Base-by-base conservation (phyloP, 2,888 invertebrate species). In the Eupithecia pulchellata region DNA sequence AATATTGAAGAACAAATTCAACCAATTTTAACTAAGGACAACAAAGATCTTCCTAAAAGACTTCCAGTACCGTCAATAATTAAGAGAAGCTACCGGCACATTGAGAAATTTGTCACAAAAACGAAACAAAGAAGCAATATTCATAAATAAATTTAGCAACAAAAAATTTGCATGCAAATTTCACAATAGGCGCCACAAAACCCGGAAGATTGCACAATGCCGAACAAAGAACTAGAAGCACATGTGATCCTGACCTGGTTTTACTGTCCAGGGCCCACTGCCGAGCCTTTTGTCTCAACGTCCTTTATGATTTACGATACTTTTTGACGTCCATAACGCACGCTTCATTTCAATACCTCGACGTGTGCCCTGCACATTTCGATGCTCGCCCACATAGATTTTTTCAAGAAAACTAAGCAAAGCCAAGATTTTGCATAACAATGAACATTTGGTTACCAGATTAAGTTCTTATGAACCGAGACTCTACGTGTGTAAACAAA, bases 171-270 rank as follows among this genome's bases (percentile, higher is more conserved):
- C 92, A 91, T 89, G 87, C 84, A 82, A 75, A 84, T 85, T 77
- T 77, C 78, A 91, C 89, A 90, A 90, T 86, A 82, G 86, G 81
- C 77, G 80, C 81, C 80, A 80, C 74, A 76, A 83, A 86, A 89
- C 89, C 92, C 92, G 92, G 92, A 93, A 93, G 92, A 89, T 92
- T 93, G 91, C 86, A 93, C 90, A 93, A 93, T 85, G 81, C 79
- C 64, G 76, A 82, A 88, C 88, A 87, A 91, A 84, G 82, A 79
- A 77, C 76, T 82, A 81, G 88, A 83, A 87, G 89, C 94, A 94
- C 93, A 93, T 94, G 93, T 93, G 91, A 91, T 91, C 86, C 90
- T 93, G 93, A 93, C 93, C 93, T 91, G 90, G 90, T 93, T 93
- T 90, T 81, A 85, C 83, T 89, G 67, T 81, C 84, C 87, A 83